phyloP scores from a whole-genome alignment of 2,888 invertebrate species.

The Cephus runcator region DNA sequence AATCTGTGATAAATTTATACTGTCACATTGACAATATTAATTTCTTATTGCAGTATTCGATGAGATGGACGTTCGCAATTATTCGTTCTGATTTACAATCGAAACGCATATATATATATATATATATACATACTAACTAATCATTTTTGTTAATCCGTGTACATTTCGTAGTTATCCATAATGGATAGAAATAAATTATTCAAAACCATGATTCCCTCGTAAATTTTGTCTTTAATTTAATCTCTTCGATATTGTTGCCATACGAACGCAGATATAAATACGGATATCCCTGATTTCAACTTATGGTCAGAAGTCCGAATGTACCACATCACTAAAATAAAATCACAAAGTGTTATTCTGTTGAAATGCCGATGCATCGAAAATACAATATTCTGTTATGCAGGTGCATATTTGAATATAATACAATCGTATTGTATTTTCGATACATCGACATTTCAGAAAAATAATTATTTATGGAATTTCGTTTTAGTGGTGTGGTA shows the following conservation, averaged over 20 bases:
- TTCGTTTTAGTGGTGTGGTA: no score
- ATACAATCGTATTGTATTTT: no score
- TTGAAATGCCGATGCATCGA: no score
- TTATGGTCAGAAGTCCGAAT: no score
- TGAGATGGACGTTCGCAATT: slow-evolving; percentile 20
- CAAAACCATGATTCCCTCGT: background rate
- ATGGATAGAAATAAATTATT: slow-evolving; percentile 26
- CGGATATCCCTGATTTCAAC: no score
- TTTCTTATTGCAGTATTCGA: slow-evolving; percentile 43
- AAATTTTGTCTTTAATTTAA: background rate
- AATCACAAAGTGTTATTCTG: no score
- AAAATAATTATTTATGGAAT: no score
- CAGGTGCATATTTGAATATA: no score
- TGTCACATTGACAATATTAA: slow-evolving; percentile 50
- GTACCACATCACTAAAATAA: no score
- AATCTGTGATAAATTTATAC: slow-evolving; percentile 60
- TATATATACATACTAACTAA: slow-evolving; percentile 10
- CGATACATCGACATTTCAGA: no score
- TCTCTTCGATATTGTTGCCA: background rate
- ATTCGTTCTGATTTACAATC: slow-evolving; percentile 31
- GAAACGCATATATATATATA: slow-evolving; percentile 16
- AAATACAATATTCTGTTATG: no score
- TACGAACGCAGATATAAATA: no score
- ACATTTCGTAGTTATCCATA: slow-evolving; percentile 28
- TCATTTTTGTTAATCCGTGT: slow-evolving; percentile 35